Percentiles rank a stretch among this genome's conserved stretches.
Evolutionary conservation across 1,140 invertebrate genomes (phyloP).

Genomic region (Drosophila repleta): DNA sequence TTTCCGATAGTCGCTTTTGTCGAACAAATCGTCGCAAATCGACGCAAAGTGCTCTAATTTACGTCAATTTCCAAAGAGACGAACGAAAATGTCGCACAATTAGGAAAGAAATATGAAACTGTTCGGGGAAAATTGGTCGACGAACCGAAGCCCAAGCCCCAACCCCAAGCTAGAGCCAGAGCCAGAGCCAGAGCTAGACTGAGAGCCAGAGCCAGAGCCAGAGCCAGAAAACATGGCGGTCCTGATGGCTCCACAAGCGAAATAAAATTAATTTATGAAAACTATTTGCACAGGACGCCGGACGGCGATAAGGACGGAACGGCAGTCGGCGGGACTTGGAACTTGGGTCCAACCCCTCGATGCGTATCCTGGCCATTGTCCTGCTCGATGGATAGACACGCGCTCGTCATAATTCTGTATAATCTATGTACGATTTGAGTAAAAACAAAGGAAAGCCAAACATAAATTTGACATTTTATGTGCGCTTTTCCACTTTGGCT

Average conservation of each 20-base stretch:
- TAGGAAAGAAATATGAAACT: conserved; percentile 73
- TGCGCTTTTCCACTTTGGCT: conserved; percentile 61
- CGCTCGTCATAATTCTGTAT: conserved; percentile 82
- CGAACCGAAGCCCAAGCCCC: conserved; percentile 10
- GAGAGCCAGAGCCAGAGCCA: background rate
- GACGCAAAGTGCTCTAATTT: conserved; percentile 77
- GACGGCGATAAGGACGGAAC: conserved; percentile 58
- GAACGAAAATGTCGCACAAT: conserved; percentile 66
- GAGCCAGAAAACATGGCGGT: conserved; percentile 22
- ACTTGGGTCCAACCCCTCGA: background rate
- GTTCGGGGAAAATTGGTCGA: conserved; percentile 42
- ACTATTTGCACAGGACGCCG: conserved; percentile 69
- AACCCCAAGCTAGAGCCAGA: background rate
- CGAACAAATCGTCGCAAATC: conserved; percentile 71
- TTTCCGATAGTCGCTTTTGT: conserved; percentile 62
- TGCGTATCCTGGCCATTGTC: conserved; percentile 52
- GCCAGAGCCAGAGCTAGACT: background rate
- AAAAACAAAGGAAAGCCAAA: conserved; percentile 78
- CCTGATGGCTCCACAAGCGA: conserved; percentile 60
- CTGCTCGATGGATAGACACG: conserved; percentile 78
- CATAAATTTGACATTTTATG: conserved; percentile 83
- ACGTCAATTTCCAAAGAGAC: conserved; percentile 66
- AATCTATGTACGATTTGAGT: conserved; percentile 83
- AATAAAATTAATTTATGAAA: conserved; percentile 83
- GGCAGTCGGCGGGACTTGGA: background rate